Percentiles rank a stretch among this genome's conserved stretches.
Conservation (phyloP, 2,797 vertebrate genomes). For the Sphenodon punctatus region DNA sequence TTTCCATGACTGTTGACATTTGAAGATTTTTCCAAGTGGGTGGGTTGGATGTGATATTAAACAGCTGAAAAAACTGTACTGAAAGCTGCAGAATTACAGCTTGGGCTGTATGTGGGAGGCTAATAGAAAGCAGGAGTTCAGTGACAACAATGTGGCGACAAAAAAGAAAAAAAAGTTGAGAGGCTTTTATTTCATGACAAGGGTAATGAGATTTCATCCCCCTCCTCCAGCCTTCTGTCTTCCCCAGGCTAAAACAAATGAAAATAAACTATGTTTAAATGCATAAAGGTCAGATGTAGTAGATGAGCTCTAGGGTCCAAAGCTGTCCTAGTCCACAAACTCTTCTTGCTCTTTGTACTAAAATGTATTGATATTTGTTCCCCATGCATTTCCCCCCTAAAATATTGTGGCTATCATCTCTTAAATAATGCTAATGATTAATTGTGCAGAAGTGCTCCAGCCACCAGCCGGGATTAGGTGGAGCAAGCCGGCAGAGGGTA, state of each 20-base stretch:
- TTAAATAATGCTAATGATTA: too few relatives aligned
- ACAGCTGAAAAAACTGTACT: neutral
- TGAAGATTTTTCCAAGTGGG: neutral
- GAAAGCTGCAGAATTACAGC: neutral
- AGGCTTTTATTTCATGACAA: too few relatives aligned
- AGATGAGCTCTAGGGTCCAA: neutral
- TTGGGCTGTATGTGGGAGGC: neutral
- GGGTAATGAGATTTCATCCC: accelerated
- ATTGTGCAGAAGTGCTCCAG: too few relatives aligned
- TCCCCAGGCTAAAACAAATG: neutral
- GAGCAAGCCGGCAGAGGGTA: too few relatives aligned
- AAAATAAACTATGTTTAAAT: neutral
- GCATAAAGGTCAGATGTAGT: neutral
- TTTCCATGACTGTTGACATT: neutral
- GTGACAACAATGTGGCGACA: accelerated
- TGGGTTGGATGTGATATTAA: neutral
- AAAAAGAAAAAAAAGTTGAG: neutral
- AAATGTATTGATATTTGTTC: neutral
- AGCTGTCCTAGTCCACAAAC: neutral
- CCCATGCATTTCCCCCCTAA: too few relatives aligned
- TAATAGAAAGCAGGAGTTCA: accelerated
- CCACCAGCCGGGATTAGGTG: too few relatives aligned
- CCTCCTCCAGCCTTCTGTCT: accelerated
- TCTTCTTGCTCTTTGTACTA: neutral
- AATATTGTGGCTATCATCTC: too few relatives aligned